phyloP scores from a whole-genome alignment of 2,797 vertebrate species.

The Pitangus sulphuratus region DNA sequence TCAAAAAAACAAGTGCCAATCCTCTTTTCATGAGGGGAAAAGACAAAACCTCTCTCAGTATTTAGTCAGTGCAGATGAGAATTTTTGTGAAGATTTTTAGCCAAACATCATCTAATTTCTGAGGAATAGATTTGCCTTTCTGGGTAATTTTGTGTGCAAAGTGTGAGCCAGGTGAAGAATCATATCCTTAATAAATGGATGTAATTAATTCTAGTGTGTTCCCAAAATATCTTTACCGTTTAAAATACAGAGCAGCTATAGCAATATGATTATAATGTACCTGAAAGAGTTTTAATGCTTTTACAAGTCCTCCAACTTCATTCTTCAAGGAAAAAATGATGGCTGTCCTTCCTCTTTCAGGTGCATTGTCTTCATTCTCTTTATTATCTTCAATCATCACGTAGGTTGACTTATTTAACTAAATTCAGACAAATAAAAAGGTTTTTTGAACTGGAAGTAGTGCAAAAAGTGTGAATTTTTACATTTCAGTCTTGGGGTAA shows the following conservation, averaged over 20 bases:
- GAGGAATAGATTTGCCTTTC: not conserved
- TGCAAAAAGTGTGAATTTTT: not conserved
- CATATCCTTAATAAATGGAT: not conserved
- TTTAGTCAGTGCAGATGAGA: not conserved
- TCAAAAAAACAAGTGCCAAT: not conserved
- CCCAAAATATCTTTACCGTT: not conserved
- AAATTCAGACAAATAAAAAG: not conserved
- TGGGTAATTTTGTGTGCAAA: not conserved
- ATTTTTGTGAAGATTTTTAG: not conserved
- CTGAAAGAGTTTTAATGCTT: constrained; percentile 96
- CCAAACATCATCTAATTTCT: not conserved
- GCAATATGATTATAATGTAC: constrained; percentile 62
- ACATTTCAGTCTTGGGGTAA: not conserved
- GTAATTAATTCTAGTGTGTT: not conserved
- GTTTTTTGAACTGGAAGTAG: not conserved
- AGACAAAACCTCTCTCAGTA: not conserved
- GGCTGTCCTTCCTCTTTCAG: constrained; percentile 85
- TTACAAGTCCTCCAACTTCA: constrained; percentile 95
- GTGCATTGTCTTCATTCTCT: constrained; percentile 85
- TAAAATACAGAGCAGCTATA: not conserved
- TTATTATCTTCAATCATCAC: constrained; percentile 92
- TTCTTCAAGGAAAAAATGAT: constrained; percentile 97
- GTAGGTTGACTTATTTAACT: constrained; percentile 88
- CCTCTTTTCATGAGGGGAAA: not conserved
- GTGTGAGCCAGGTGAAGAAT: not conserved